phyloP scores from a whole-genome alignment of 2,888 invertebrate species.

The Tenthredo distinguenda region DNA sequence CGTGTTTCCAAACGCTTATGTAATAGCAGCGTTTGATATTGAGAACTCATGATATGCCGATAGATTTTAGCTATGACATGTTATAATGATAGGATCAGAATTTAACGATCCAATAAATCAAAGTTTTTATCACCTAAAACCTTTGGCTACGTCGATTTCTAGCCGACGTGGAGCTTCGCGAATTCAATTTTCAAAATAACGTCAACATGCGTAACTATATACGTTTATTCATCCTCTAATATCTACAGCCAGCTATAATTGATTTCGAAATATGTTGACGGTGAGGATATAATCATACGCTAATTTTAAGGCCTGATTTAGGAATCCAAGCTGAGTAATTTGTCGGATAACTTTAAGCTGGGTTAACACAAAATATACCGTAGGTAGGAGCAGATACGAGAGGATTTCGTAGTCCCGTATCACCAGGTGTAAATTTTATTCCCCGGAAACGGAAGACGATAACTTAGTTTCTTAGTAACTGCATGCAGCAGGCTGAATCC shows the following conservation, averaged over 20 bases:
- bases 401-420: neutral
- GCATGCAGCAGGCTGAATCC: neutral
- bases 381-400: neutral
- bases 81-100: neutral
- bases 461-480: slow-evolving; percentile 17
- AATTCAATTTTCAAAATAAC: neutral
- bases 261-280: slow-evolving; percentile 2
- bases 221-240: neutral
- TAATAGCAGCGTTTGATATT: neutral
- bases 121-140: neutral
- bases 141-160: neutral
- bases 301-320: slow-evolving; percentile 7
- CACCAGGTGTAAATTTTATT: slow-evolving; percentile 22
- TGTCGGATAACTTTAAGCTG: slow-evolving; percentile 19
- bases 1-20: neutral
- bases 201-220: neutral
- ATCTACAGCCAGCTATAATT: neutral
- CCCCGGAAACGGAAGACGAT: slow-evolving; percentile 38
- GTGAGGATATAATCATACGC: neutral
- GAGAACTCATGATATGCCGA: neutral
- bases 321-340: neutral
- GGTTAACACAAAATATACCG: neutral
- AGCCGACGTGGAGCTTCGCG: neutral
- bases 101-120: neutral
- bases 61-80: neutral